These are phyloP conservation scores for Recurvirostra avosetta DNA, from an alignment of 2,113 vertebrate genomes.

Conservation along the genomic window DNA sequence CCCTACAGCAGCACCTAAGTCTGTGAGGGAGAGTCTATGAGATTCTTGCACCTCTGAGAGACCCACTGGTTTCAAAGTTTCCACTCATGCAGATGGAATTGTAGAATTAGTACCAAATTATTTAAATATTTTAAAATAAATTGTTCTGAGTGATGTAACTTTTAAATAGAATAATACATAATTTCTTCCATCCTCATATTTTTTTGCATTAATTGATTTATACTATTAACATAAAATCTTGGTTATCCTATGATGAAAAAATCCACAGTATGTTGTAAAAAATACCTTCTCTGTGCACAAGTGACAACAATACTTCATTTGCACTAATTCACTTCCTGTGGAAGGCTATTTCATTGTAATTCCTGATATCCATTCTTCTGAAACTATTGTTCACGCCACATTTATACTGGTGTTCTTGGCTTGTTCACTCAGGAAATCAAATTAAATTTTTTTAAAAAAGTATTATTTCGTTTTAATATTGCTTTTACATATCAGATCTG, in stretches of 20 bases:
- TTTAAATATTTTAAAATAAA: background rate
- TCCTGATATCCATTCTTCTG: background rate
- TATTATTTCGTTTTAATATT: background rate
- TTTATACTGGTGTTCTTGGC: background rate
- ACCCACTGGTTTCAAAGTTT: background rate
- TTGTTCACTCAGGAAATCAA: background rate
- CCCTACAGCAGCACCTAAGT: background rate
- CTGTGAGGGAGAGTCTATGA: background rate
- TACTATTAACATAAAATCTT: background rate
- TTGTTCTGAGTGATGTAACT: background rate
- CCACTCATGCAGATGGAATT: background rate
- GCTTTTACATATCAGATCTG: background rate
- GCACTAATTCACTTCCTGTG: background rate
- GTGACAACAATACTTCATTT: background rate
- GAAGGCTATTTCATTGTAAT: background rate
- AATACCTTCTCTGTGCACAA: rapidly evolving
- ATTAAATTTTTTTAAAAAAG: background rate
- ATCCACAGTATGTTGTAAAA: background rate
- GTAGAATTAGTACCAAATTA: background rate
- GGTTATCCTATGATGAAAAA: background rate
- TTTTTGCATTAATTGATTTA: background rate
- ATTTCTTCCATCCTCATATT: background rate
- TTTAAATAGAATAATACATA: background rate
- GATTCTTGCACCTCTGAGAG: background rate
- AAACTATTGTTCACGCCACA: background rate